These are phyloP conservation scores for Heterochromis multidens DNA, from an alignment of 2,113 vertebrate genomes.

Conservation along the genomic window DNA sequence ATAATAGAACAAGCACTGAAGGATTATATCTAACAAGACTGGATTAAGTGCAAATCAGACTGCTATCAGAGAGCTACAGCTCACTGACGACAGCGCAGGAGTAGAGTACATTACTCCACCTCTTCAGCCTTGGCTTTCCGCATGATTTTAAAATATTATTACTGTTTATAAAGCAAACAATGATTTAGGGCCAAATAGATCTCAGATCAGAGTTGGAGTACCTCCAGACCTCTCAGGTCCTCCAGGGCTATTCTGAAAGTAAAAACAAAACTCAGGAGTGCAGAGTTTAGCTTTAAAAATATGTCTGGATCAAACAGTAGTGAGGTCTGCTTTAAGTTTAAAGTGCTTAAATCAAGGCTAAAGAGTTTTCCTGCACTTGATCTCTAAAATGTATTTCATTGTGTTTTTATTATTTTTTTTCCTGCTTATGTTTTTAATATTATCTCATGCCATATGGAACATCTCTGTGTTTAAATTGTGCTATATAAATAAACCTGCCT, in stretches of 20 bases:
- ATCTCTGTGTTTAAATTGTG: background rate
- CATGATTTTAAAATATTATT: background rate
- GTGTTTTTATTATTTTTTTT: background rate
- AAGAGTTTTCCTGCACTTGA: background rate
- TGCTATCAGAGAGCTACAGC: background rate
- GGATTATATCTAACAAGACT: background rate
- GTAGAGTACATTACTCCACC: background rate
- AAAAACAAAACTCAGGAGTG: background rate
- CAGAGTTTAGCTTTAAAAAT: background rate
- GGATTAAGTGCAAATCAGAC: background rate
- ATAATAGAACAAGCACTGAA: background rate
- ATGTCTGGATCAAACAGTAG: background rate
- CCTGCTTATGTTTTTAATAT: background rate
- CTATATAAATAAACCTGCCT: background rate
- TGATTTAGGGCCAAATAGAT: background rate
- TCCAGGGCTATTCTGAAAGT: background rate
- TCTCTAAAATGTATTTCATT: background rate
- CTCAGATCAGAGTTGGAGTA: background rate
- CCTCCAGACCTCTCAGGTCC: background rate
- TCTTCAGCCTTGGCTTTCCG: background rate
- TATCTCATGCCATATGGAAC: background rate
- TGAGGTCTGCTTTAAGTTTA: background rate
- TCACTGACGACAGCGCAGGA: background rate
- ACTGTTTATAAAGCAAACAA: background rate
- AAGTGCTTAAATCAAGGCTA: background rate